Evolutionary conservation across 2,797 vertebrate genomes (phyloP).

Genomic region (Falco berigora): DNA sequence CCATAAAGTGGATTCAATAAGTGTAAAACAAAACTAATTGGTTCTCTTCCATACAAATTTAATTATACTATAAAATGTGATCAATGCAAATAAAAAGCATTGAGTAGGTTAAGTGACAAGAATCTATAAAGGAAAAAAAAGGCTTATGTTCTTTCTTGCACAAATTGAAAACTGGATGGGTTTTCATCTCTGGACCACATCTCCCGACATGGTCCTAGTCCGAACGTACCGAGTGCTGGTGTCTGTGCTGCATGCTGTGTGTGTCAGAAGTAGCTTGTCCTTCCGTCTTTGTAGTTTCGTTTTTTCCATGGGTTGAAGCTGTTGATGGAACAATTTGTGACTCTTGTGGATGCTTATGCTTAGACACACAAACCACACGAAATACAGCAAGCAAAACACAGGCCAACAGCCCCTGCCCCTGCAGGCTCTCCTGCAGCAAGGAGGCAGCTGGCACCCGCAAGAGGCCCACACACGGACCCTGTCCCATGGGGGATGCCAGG

Average conservation of each 20-base stretch:
- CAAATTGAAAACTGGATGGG: neutral
- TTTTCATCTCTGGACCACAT: neutral
- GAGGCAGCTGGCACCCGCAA: neutral
- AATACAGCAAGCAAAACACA: rapidly evolving
- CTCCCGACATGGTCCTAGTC: neutral
- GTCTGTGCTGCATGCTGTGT: neutral
- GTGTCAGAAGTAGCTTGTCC: neutral
- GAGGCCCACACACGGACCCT: neutral
- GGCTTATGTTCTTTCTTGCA: neutral
- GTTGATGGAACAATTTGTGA: neutral
- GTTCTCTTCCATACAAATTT: slow-evolving; percentile 76
- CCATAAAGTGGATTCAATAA: slow-evolving; percentile 77
- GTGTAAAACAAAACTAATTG: slow-evolving; percentile 81
- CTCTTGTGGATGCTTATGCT: neutral
- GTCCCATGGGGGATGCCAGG: neutral
- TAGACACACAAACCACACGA: neutral
- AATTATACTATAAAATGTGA: slow-evolving; percentile 78
- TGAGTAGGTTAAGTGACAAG: slow-evolving; percentile 64
- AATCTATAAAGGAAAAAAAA: slow-evolving; percentile 65
- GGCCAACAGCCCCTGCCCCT: neutral
- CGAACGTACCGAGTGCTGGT: neutral
- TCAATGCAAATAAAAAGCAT: slow-evolving; percentile 77
- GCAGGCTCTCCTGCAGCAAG: neutral
- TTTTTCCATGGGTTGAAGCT: neutral
- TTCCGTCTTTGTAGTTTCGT: neutral